Base-by-base conservation (phyloP, 2,797 vertebrate species). In the Australoheros facetus region DNA sequence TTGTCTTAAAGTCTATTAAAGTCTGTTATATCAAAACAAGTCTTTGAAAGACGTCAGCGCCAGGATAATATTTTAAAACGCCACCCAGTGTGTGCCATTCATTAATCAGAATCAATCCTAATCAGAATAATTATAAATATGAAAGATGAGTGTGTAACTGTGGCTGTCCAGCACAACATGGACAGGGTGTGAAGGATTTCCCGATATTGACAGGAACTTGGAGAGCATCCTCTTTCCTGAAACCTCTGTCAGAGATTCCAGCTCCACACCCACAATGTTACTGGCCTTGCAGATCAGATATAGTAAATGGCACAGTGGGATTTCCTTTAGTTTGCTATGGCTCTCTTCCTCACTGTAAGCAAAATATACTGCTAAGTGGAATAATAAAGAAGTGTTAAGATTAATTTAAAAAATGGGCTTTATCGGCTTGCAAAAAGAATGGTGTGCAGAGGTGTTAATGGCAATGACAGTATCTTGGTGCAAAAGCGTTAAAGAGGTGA, bases 21-120 rank as follows among this genome's bases (percentile, higher is more conserved):
- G 82, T 87, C 82, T 19, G 76, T 83, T 71, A 72, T 79, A 86
- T 83, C 34, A 73, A 64, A 87, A 30, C 13, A 86, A 80, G 19
- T 42, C 2, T 16, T 23, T 56, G 23, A 79, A 71, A 9, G 53
- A 69, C n/a, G 42, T 30, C 64, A 51, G 42, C 45, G 30, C 5
- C 28, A 51, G 48, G 82, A 77, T 80, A 70, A 14, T 80, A 32
- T 85, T 79, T 82, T 30, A 60, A 53, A 85, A 83, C 57, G 54
- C 64, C 32, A 30, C 14, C 19, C 4, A 51, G 14, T 57, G 45
- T 72, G 12, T 60, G 56, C 51, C 66, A 71, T 59, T 16, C 32
- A 62, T 5, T 57, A 39, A 74, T 64, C 60, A 45, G 60, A 64
- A 26, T 64, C 21, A 45, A 4, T 39, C 9, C 3, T 10, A 39